A percentile compares a stretch with the other conserved stretches of the same genome.
These are phyloP conservation scores for Halichoerus grypus DNA, from an alignment of 2,113 vertebrate species.

Conservation along the genomic window DNA sequence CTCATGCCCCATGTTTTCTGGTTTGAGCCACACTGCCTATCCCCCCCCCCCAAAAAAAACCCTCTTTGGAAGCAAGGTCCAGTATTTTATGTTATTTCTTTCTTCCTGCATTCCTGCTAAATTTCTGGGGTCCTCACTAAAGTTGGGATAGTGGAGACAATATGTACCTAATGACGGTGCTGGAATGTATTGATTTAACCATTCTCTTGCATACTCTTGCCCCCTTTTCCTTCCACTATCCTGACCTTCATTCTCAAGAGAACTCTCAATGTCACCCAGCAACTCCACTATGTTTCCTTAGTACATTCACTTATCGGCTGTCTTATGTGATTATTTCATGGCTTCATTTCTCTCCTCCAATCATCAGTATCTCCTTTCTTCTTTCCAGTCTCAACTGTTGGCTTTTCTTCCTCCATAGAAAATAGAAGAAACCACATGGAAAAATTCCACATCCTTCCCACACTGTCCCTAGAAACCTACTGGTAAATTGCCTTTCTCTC, in stretches of 20 bases:
- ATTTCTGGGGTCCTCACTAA: background rate
- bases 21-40: background rate
- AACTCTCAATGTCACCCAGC: background rate
- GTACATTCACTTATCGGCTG: background rate
- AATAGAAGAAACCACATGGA: background rate
- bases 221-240: background rate
- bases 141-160: background rate
- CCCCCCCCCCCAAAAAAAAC: background rate
- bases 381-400: background rate
- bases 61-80: background rate
- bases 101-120: background rate
- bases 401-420: background rate
- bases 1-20: background rate
- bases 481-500: background rate
- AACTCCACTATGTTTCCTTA: background rate
- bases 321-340: background rate
- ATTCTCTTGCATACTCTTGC: background rate
- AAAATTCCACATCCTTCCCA: background rate
- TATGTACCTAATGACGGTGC: background rate
- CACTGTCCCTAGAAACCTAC: background rate
- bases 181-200: background rate
- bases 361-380: background rate
- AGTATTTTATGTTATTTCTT: background rate
- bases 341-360: background rate
- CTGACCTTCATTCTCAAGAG: background rate